These are phyloP conservation scores for Torymus aiolomorphi DNA, from an alignment of 2,888 invertebrate species.

Conservation along the genomic window DNA sequence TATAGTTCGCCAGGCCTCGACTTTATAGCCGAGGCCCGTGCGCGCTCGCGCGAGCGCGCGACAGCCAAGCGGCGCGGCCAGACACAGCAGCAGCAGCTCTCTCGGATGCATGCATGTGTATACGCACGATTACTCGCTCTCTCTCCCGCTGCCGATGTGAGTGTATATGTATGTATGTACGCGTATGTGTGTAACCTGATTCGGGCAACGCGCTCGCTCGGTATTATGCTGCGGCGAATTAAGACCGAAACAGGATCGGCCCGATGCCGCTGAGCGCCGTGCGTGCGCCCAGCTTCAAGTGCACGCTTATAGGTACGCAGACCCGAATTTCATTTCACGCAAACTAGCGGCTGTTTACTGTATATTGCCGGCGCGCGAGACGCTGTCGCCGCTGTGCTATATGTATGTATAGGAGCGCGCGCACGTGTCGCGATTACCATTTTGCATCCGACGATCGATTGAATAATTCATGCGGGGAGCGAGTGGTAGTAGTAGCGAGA, in stretches of 20 bases:
- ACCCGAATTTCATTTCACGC: conserved; percentile 27
- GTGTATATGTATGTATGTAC: neutral
- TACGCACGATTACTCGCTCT: neutral
- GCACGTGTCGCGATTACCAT: conserved; percentile 31
- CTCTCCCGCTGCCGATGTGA: neutral
- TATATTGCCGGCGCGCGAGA: neutral
- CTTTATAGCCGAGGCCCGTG: conserved; percentile 52
- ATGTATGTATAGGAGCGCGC: neutral
- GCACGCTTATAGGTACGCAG: conserved; percentile 10
- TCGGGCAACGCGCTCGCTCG: neutral
- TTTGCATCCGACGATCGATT: conserved; percentile 52
- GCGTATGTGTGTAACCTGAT: conserved; percentile 42
- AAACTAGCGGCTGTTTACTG: neutral
- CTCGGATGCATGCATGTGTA: conserved; percentile 1
- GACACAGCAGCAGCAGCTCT: too few species aligned
- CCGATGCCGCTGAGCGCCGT: too few species aligned
- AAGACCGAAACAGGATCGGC: conserved; percentile 36
- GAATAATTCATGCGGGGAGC: conserved; percentile 53
- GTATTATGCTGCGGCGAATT: conserved; percentile 29
- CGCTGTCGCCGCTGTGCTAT: neutral
- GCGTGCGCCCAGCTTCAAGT: neutral
- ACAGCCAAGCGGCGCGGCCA: neutral
- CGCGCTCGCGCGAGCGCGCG: neutral
- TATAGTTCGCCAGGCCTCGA: conserved; percentile 62
- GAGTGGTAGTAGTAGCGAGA: too few species aligned